Conservation (phyloP, 2,113 vertebrate genomes). For the Junco hyemalis region DNA sequence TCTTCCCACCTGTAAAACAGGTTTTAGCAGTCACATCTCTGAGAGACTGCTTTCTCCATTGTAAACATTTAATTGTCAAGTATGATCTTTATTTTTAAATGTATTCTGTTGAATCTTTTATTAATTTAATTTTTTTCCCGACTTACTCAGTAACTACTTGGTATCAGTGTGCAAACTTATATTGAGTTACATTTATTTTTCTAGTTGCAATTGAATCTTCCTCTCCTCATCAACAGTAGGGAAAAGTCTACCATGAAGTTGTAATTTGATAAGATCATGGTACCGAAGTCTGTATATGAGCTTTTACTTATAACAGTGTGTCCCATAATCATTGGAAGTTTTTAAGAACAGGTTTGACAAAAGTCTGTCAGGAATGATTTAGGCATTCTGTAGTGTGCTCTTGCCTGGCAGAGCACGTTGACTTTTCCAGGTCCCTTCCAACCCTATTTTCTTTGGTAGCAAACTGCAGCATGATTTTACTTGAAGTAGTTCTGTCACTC, state of each 20-base stretch:
- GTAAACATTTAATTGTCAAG: background rate
- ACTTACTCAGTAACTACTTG: background rate
- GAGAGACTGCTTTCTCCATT: background rate
- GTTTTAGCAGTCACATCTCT: background rate
- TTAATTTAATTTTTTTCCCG: background rate
- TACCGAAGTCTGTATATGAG: background rate
- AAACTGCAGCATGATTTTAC: background rate
- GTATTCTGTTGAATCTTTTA: background rate
- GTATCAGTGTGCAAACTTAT: background rate
- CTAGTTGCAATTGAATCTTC: background rate
- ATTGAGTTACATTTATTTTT: conserved; percentile 25
- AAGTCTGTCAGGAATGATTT: background rate
- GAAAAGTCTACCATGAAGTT: conserved; percentile 19
- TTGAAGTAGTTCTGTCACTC: background rate
- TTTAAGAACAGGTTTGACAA: background rate
- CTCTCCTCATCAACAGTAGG: background rate
- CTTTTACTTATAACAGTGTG: background rate
- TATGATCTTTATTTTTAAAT: background rate
- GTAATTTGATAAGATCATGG: conserved; percentile 34
- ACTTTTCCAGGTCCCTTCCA: background rate
- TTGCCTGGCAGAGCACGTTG: background rate
- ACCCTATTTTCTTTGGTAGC: background rate
- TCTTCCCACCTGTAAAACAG: background rate
- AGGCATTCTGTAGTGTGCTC: background rate
- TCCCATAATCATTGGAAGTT: background rate